These are phyloP conservation scores for Morinoia aosen DNA, from an alignment of 2,888 invertebrate genomes.

Conservation along the genomic window DNA sequence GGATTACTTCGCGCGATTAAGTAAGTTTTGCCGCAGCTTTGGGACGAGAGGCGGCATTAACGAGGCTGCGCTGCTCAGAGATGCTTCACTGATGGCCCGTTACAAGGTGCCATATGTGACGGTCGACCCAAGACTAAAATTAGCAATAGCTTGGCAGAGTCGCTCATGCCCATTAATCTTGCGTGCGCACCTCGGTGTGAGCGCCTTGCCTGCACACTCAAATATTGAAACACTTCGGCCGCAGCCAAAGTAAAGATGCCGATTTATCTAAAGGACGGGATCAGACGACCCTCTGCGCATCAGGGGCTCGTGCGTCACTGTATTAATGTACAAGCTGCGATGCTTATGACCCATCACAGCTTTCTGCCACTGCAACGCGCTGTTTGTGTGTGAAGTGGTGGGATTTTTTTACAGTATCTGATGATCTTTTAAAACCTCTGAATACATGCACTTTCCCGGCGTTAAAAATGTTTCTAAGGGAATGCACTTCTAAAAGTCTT, in stretches of 20 bases:
- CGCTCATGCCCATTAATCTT: constrained; percentile 46
- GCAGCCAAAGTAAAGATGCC: constrained; percentile 34
- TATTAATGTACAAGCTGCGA: background rate
- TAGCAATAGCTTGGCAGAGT: constrained; percentile 39
- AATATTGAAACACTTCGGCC: constrained; percentile 19
- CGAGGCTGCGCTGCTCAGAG: background rate
- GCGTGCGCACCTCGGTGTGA: background rate
- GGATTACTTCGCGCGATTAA: background rate
- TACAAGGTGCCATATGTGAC: constrained; percentile 22
- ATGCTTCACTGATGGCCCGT: constrained; percentile 25
- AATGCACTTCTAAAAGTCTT: background rate
- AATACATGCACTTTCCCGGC: background rate
- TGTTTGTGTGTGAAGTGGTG: background rate
- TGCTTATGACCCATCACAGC: background rate
- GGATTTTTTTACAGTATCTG: background rate
- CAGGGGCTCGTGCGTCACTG: background rate
- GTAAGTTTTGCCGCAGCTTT: background rate
- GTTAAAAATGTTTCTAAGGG: background rate
- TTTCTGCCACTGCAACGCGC: background rate
- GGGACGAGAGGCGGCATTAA: background rate
- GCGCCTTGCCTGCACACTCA: background rate
- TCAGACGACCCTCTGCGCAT: background rate
- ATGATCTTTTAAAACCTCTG: background rate
- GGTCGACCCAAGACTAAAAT: constrained; percentile 19
- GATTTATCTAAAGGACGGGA: constrained; percentile 5